Evolutionary conservation across 2,888 invertebrate genomes (phyloP).

Genomic region (Diplolepis rosae): DNA sequence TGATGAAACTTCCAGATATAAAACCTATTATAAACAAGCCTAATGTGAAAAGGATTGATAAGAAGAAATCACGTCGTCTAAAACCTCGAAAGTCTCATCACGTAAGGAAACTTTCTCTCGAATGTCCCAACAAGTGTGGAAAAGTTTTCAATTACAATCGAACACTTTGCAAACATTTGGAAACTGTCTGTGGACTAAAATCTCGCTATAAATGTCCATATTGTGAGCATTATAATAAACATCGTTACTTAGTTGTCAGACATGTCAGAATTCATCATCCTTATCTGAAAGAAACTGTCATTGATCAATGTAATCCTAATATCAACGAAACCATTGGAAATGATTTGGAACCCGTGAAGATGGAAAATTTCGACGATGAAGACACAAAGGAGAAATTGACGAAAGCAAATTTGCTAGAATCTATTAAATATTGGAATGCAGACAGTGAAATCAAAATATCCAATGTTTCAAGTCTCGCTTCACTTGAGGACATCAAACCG

Average conservation of each 20-base stretch:
- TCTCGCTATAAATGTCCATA: background rate
- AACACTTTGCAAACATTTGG: background rate
- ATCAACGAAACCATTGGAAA: background rate
- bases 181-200: background rate
- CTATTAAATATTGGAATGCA: background rate
- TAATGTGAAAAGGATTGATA: no score
- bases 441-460: conserved; percentile 22
- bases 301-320: background rate
- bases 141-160: background rate
- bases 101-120: background rate
- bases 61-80: background rate
- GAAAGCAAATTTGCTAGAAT: background rate
- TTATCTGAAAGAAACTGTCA: background rate
- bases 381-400: background rate
- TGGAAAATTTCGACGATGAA: background rate
- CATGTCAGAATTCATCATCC: background rate
- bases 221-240: background rate
- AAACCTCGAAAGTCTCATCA: background rate
- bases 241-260: background rate
- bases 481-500: background rate
- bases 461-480: background rate
- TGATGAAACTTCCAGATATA: conserved; percentile 3
- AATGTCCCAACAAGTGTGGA: conserved; percentile 13
- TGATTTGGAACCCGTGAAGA: background rate
- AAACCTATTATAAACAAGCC: background rate